Percentiles rank a stretch among this genome's conserved stretches.
phyloP scores from a whole-genome alignment of 2,113 vertebrate genomes.

The Lophotis ruficrista region DNA sequence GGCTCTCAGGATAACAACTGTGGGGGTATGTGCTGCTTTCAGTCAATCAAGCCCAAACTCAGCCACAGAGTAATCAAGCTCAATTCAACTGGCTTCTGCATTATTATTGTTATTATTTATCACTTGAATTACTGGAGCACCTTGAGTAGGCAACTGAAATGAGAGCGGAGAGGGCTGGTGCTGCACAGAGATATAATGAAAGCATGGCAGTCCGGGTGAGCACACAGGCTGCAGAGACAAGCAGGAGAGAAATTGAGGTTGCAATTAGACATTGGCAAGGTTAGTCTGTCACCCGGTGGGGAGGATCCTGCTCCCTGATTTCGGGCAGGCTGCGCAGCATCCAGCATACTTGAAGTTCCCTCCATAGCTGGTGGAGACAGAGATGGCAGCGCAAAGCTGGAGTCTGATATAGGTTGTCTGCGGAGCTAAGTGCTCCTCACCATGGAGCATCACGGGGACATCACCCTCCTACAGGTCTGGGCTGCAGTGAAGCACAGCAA shows the following conservation, averaged over 20 bases:
- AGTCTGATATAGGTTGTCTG: not conserved
- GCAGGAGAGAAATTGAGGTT: not conserved
- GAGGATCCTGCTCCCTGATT: not conserved
- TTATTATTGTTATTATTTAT: constrained; percentile 73
- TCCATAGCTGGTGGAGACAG: not conserved
- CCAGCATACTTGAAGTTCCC: not conserved
- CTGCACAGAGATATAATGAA: constrained; percentile 12
- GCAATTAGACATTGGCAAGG: not conserved
- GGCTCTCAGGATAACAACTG: constrained; percentile 35
- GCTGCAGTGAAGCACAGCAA: not conserved
- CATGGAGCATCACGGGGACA: not conserved
- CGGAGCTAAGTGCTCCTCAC: not conserved
- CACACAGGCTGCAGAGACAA: not conserved
- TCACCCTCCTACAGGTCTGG: not conserved
- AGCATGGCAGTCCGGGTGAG: not conserved
- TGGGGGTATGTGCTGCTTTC: constrained; percentile 17
- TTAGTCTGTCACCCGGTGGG: not conserved
- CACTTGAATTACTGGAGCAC: constrained; percentile 61
- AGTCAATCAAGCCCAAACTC: constrained; percentile 62
- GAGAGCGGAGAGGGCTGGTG: not conserved
- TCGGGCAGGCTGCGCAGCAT: not conserved
- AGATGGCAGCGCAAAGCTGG: not conserved
- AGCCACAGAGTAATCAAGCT: constrained; percentile 57
- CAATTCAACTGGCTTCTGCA: constrained; percentile 26
- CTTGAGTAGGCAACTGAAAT: constrained; percentile 56